Conservation (phyloP, 2,888 invertebrate genomes). For the Mythimna pallens region DNA sequence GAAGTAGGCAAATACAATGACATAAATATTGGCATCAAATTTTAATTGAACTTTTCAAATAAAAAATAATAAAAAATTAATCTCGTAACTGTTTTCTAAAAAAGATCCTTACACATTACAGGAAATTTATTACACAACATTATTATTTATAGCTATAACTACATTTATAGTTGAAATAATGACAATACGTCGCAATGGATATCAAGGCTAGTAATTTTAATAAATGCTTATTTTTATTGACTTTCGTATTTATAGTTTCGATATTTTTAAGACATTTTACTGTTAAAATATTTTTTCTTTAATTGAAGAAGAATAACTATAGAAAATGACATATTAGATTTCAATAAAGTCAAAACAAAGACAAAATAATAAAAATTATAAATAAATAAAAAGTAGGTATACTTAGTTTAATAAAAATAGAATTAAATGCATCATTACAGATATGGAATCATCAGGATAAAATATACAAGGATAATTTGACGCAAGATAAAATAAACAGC, state of each 20-base stretch:
- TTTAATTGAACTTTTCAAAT: constrained; percentile 4
- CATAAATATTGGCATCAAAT: constrained; percentile 13
- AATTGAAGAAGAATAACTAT: constrained; percentile 6
- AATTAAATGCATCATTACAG: constrained; percentile 61
- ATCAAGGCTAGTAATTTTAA: neutral
- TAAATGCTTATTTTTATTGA: constrained; percentile 11
- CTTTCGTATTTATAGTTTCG: neutral
- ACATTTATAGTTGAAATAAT: neutral
- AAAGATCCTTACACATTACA: neutral
- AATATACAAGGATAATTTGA: constrained; percentile 46
- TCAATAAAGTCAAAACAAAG: constrained; percentile 30
- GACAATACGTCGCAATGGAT: constrained; percentile 16
- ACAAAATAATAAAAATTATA: constrained; percentile 41
- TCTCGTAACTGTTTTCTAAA: constrained; percentile 15
- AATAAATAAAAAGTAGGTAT: constrained; percentile 51
- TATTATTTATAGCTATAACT: neutral
- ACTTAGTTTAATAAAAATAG: constrained; percentile 23
- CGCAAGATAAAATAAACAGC: constrained; percentile 49
- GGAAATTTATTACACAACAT: neutral
- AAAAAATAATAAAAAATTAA: constrained; percentile 5
- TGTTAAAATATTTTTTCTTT: neutral
- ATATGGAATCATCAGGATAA: constrained; percentile 60
- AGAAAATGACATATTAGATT: constrained; percentile 25
- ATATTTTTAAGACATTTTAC: constrained; percentile 1
- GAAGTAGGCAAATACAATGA: neutral